A percentile compares a stretch with the other conserved stretches of the same genome.
phyloP scores from a whole-genome alignment of 2,797 vertebrate genomes.

The Alectoris magna region DNA sequence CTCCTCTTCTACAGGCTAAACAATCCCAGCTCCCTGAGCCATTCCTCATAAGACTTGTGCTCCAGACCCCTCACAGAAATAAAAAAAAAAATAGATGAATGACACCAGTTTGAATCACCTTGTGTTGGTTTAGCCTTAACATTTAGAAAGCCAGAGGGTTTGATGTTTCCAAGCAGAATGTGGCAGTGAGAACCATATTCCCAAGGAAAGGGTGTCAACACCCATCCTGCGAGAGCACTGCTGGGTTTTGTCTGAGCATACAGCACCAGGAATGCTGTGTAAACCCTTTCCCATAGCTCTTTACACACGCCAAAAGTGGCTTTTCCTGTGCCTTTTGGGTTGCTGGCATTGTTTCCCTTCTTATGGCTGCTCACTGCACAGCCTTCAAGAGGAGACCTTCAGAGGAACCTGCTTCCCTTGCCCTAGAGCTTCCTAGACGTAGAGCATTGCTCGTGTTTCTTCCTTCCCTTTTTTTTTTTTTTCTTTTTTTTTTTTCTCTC shows the following conservation, averaged over 20 bases:
- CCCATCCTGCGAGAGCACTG: neutral
- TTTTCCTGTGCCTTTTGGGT: neutral
- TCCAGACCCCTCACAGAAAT: too few relatives aligned
- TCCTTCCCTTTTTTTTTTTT: neutral
- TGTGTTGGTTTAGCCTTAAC: neutral
- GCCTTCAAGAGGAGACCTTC: neutral
- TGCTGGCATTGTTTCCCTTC: neutral
- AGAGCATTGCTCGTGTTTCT: rapidly evolving
- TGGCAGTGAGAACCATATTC: neutral
- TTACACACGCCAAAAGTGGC: neutral
- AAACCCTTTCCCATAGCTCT: neutral
- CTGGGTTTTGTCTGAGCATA: neutral
- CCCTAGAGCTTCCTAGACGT: neutral
- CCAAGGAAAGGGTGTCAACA: neutral
- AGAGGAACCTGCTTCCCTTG: neutral
- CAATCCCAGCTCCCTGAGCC: too few relatives aligned
- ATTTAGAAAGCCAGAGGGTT: neutral
- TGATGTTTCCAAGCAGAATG: neutral
- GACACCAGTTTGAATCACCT: neutral
- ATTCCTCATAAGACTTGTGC: too few relatives aligned
- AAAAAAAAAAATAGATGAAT: neutral
- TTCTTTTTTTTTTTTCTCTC: neutral
- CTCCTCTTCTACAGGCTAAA: too few relatives aligned
- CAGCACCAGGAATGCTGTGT: neutral
- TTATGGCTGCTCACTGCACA: neutral